Evolutionary conservation across 2,888 invertebrate genomes (phyloP), one percentile per base, ranked within the genome.

Genomic region (Empis livida): DNA sequence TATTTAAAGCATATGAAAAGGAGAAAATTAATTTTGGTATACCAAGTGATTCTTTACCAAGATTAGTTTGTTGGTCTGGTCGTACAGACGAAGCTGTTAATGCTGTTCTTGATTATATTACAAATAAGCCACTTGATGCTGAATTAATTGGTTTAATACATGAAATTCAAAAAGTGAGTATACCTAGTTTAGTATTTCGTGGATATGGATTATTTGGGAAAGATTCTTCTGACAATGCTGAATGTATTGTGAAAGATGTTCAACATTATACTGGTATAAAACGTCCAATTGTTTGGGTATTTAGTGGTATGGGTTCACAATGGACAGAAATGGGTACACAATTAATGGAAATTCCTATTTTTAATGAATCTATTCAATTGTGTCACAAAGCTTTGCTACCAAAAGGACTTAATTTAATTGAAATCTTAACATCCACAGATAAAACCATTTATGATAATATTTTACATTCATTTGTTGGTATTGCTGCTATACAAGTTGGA

Each of bases 301-400:
- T 91, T 70, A 86, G 91, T 44, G 91, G 91, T 27, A 86, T 92
- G 86, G 88, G 89, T 3, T 82, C 85, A 0, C 88, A 90, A 61
- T 91, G 89, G 88, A 68, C 78, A 10, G 81, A 81, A 52, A 89
- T 91, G 86, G 90, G 83, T n/a, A 68, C 74, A 10, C 73, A 79
- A 43, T 73, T 91, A 48, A 78, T 90, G 78, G 69, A 74, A 54
- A 73, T 91, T 30, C 82, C 84, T 0, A 66, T 76, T 8, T 90
- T 91, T 62, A 74, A 77, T 41, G 72, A 78, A 42, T 80, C 86
- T 20, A 80, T 90, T 54, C 66, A 78, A 52, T 50, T 69, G 48
- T 78, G 78, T 44, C 75, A 76, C 53, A 67, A 68, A 47, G 67
- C 73, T 9, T 66, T 86, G 8, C 65, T 71, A 50, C 73, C 77